Conservation (phyloP, 2,113 vertebrate species). For the Crocuta crocuta region DNA sequence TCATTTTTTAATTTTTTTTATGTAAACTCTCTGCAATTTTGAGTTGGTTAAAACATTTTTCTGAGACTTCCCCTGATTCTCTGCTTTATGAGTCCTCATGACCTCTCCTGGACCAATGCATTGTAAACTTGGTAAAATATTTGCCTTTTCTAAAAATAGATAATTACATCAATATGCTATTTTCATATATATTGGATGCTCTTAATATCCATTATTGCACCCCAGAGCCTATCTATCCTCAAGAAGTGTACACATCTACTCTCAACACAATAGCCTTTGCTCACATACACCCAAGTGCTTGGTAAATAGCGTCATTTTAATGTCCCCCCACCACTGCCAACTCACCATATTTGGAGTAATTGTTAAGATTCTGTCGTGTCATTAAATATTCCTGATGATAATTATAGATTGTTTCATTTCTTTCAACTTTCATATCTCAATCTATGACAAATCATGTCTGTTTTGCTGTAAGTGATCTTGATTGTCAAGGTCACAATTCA, state of each 20-base stretch:
- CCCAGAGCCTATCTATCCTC: neutral
- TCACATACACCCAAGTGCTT: neutral
- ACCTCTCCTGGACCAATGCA: neutral
- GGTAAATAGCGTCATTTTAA: neutral
- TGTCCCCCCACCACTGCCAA: neutral
- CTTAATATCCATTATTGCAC: slow-evolving; percentile 44
- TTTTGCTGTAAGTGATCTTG: neutral
- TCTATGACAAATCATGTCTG: neutral
- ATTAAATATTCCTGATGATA: neutral
- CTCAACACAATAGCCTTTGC: neutral
- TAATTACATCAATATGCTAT: slow-evolving; percentile 28
- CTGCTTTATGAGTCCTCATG: neutral
- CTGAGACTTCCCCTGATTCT: neutral
- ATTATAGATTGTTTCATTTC: neutral
- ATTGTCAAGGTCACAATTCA: neutral
- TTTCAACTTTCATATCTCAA: neutral
- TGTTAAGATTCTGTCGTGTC: neutral
- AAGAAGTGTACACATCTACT: slow-evolving; percentile 20
- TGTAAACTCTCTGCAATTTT: neutral
- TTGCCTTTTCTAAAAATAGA: slow-evolving; percentile 50
- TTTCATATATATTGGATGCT: slow-evolving; percentile 7
- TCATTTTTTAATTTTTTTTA: neutral
- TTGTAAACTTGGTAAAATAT: slow-evolving; percentile 1
- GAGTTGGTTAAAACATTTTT: neutral
- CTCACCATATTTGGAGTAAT: neutral